Percentiles rank a stretch among this genome's conserved stretches.
Evolutionary conservation across 2,113 vertebrate species (phyloP).

Genomic region (Vidua chalybeata): DNA sequence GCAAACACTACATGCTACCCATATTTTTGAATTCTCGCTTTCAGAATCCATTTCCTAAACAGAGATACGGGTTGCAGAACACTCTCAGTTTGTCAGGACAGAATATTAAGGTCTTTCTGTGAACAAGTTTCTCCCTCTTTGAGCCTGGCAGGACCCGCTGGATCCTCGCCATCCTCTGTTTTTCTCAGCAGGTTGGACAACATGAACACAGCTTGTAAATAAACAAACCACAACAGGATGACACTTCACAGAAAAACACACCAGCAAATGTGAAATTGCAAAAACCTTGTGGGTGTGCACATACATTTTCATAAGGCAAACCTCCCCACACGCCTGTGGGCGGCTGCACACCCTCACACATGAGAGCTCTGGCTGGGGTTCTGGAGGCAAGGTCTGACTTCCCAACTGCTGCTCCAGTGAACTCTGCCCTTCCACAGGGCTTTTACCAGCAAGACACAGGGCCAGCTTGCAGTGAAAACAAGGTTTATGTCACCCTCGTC

Average conservation of each 20-base stretch:
- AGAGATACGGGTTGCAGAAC: not conserved
- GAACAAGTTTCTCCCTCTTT: not conserved
- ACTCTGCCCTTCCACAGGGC: not conserved
- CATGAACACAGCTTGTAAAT: constrained; percentile 7
- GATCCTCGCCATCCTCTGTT: constrained; percentile 14
- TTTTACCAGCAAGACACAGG: not conserved
- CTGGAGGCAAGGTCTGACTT: not conserved
- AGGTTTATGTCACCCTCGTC: not conserved
- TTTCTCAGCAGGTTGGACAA: constrained; percentile 39
- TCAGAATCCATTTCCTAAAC: constrained; percentile 6
- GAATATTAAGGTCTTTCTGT: not conserved
- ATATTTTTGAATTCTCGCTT: constrained; percentile 12
- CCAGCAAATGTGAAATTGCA: not conserved
- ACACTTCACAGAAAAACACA: not conserved
- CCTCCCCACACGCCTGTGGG: not conserved
- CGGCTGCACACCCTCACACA: not conserved
- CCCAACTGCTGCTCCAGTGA: not conserved
- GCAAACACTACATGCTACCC: constrained; percentile 6
- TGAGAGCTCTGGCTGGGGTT: not conserved
- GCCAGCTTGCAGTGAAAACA: not conserved
- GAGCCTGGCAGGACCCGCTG: constrained; percentile 15
- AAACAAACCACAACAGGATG: constrained; percentile 37
- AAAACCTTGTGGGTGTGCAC: constrained; percentile 1
- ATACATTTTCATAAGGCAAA: constrained; percentile 5
- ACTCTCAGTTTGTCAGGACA: not conserved